phyloP scores from a whole-genome alignment of 2,888 invertebrate genomes.

The Cyrtodaria siliqua region DNA sequence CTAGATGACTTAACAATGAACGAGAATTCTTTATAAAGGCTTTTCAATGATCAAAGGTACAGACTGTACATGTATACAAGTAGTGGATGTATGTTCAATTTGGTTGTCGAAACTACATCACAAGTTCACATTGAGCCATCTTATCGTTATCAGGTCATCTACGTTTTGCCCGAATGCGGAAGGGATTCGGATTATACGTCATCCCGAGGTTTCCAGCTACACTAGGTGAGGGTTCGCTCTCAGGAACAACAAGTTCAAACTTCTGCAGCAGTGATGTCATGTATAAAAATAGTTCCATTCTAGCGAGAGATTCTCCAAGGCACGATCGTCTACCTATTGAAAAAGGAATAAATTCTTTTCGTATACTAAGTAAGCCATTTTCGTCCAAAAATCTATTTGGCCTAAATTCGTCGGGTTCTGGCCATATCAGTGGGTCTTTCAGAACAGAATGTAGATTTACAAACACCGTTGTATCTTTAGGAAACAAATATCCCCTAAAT shows the following conservation, averaged over 20 bases:
- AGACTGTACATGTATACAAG: no score
- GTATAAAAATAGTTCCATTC: constrained; percentile 63
- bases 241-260: constrained; percentile 31
- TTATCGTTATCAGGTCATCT: no score
- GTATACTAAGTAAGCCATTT: constrained; percentile 17
- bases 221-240: constrained; percentile 15
- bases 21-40: no score
- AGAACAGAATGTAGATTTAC: constrained; percentile 49
- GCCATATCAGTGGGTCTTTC: constrained; percentile 41
- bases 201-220: constrained; percentile 40
- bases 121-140: no score
- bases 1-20: no score
- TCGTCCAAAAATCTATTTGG: constrained; percentile 52
- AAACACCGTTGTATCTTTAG: constrained; percentile 51
- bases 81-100: no score
- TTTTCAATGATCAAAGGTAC: no score
- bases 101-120: no score
- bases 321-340: constrained; percentile 53
- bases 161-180: constrained; percentile 12
- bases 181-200: constrained; percentile 44
- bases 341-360: constrained; percentile 57
- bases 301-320: constrained; percentile 56
- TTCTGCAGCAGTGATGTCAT: constrained; percentile 44
- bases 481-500: constrained; percentile 42
- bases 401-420: constrained; percentile 45